Evolutionary conservation across 2,113 vertebrate genomes (phyloP), one percentile per base, ranked within the genome.

Genomic region (Falco punctatus): DNA sequence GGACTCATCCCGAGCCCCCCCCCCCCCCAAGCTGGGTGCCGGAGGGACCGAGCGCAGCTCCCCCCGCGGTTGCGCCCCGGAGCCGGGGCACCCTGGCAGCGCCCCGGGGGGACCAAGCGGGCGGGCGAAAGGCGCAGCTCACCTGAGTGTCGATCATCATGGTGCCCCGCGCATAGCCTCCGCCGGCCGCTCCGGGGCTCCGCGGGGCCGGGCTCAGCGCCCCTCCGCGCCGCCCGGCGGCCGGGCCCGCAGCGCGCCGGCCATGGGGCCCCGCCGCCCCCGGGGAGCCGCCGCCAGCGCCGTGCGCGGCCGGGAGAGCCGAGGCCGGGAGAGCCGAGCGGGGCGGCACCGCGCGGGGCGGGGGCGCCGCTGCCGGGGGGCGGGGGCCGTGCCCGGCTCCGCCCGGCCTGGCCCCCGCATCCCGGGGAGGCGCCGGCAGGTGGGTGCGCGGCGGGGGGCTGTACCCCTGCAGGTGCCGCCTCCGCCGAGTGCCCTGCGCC

Each of bases 111-210:
- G 5, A 81, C 64, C 15, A 57, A 54, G 61, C 52, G 62, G 27
- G 3, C 2, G 38, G 23, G 33, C 2, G n/a, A 21, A 20, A 33
- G 15, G 42, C 30, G 1, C 33, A 5, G 7, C 96, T 97, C 94
- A 97, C 97, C 97, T 95, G 97, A 52, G 40, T 94, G 84, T 97
- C 96, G 86, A 95, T 90, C 97, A 97, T 95, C 95, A 96, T 96
- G 57, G 17, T 95, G 94, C 51, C 57, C 82, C 90, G 67, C 79
- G 44, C 96, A 96, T 94, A 54, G 73, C 90, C 89, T 11, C 92
- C 90, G 81, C 80, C 15, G 73, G 22, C 30, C 85, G 46, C 65
- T n/a, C 40, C 81, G 74, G 46, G 69, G 72, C 23, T n/a, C 79
- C 52, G 51, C 44, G 92, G 85, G 65, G 55, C 72, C 55, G 49